Percentiles rank a stretch among this genome's conserved stretches.
Evolutionary conservation across 2,797 vertebrate genomes (phyloP).

Genomic region (Cryptoprocta ferox): DNA sequence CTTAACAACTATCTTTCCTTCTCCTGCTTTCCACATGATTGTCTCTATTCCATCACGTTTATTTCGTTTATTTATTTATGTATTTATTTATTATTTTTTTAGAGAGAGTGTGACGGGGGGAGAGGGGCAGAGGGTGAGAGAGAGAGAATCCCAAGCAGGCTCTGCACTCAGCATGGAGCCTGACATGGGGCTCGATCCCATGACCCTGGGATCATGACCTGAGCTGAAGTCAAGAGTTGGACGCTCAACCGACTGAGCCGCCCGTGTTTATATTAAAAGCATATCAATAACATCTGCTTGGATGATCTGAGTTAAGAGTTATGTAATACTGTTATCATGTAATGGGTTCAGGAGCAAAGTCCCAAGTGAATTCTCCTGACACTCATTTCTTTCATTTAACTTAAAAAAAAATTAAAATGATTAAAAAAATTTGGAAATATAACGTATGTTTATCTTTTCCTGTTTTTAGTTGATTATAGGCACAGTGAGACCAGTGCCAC

Average conservation of each 20-base stretch:
- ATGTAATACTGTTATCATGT: not conserved
- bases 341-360: not conserved
- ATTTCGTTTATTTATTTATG: too few relatives aligned
- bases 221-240: too few relatives aligned
- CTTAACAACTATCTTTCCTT: not conserved
- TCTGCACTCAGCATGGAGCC: too few relatives aligned
- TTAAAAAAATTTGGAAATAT: conserved; percentile 9
- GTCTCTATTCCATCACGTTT: not conserved
- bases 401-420: conserved; percentile 3
- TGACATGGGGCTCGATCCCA: too few relatives aligned
- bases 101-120: too few relatives aligned
- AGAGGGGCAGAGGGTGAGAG: too few relatives aligned
- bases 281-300: not conserved
- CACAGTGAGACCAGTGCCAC: conserved; percentile 95
- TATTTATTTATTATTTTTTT: too few relatives aligned
- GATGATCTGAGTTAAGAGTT: conserved; percentile 1
- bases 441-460: not conserved
- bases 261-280: not conserved
- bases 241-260: too few relatives aligned
- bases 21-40: not conserved
- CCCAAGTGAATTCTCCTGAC: not conserved
- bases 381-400: not conserved
- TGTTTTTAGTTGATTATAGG: conserved; percentile 92
- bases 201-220: too few relatives aligned
- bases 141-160: too few relatives aligned